Evolutionary conservation across 2,113 vertebrate genomes (phyloP).

Genomic region (Pangasianodon hypophthalmus): DNA sequence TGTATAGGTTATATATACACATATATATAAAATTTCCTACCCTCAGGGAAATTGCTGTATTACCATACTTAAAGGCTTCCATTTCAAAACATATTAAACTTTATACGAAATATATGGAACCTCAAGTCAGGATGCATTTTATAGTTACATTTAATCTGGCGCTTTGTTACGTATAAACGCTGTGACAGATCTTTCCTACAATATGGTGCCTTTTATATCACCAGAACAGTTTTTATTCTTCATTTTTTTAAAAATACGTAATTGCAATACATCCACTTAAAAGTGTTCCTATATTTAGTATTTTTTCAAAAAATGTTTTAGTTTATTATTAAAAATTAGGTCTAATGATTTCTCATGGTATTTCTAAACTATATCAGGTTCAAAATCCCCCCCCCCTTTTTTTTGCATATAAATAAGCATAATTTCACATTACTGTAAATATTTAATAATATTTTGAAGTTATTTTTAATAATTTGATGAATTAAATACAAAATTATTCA

Average conservation of each 20-base stretch:
- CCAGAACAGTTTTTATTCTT: neutral
- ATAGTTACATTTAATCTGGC: neutral
- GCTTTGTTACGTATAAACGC: too few species aligned
- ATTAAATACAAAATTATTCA: neutral
- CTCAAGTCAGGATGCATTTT: neutral
- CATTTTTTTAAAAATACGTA: neutral
- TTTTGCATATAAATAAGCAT: neutral
- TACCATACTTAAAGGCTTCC: neutral
- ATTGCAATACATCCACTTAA: neutral
- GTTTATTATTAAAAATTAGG: neutral
- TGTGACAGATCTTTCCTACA: neutral
- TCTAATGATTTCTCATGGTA: neutral
- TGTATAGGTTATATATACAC: neutral
- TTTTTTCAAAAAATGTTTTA: neutral
- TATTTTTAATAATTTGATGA: too few species aligned
- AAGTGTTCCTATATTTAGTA: neutral
- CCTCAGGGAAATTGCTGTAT: slow-evolving; percentile 10
- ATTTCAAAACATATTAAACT: slow-evolving; percentile 18
- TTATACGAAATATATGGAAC: neutral
- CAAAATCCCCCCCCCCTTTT: too few species aligned
- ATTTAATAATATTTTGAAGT: neutral
- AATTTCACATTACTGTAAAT: neutral
- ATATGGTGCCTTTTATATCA: neutral
- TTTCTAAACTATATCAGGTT: neutral
- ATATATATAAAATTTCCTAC: neutral